Conservation (phyloP, 1,140 invertebrate species). For the Zaprionus africanus region DNA sequence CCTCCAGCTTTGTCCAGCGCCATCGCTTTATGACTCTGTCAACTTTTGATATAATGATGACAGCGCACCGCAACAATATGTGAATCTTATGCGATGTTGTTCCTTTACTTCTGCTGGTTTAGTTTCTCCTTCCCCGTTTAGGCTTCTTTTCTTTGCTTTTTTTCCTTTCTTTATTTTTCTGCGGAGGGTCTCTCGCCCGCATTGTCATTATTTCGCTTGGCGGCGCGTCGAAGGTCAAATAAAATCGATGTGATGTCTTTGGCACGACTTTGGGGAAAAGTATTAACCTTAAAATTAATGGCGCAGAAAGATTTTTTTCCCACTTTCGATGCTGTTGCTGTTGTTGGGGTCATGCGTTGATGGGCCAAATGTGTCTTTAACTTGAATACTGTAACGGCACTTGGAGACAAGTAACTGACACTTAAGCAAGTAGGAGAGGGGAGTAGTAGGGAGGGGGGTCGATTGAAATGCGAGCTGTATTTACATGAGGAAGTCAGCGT, state of each 20-base stretch:
- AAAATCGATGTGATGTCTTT: conserved; percentile 74
- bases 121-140: background rate
- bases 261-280: conserved; percentile 56
- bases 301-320: conserved; percentile 66
- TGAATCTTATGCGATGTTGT: conserved; percentile 21
- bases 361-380: conserved; percentile 74
- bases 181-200: background rate
- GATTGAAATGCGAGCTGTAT: conserved; percentile 8
- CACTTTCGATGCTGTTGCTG: background rate
- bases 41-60: conserved; percentile 51
- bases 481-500: background rate
- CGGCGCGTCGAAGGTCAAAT: conserved; percentile 77
- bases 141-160: background rate
- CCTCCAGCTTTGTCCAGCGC: background rate
- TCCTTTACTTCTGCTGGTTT: conserved; percentile 6
- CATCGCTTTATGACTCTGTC: conserved; percentile 50
- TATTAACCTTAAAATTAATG: conserved; percentile 82
- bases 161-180: background rate
- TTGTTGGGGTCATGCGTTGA: conserved; percentile 47
- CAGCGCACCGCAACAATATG: conserved; percentile 31
- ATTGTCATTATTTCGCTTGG: conserved; percentile 74
- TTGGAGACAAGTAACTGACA: conserved; percentile 40
- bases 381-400: conserved; percentile 61
- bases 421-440: background rate
- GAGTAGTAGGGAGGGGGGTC: background rate